Evolutionary conservation across 2,888 invertebrate genomes (phyloP), one percentile per base, ranked within the genome.

Genomic region (Ferrisia virgata): DNA sequence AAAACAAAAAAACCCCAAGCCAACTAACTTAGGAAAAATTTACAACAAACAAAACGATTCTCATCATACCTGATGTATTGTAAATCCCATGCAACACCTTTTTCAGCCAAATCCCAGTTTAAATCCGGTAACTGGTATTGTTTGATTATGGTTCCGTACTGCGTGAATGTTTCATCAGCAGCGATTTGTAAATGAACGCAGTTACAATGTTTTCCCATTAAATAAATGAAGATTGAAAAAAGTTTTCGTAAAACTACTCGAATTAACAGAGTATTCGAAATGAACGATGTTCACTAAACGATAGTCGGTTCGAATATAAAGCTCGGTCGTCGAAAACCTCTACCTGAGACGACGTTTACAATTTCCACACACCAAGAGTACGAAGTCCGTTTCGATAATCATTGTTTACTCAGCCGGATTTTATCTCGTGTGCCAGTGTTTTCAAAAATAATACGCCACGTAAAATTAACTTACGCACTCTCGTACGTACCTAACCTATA

Each of bases 61-160:
- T n/a, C 72, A 33, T n/a, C 72, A 33, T 33, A 72, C 72, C 72
- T 72, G 72, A 72, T 72, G n/a, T 33, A 72, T 1, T 72, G 33
- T 6, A 72, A 2, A 72, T 72, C 72, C 72, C 72, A 72, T 33
- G 72, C 33, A 18, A 72, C 31, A 9, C 72, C 72, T 72, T 72
- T 72, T 72, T 72, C 72, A n/a, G 72, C 72, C 31, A 72, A 8
- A 72, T 72, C 72, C 33, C 36, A 72, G 33, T 72, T 72, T 33
- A 72, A 33, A 72, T 72, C 72, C 33, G 72, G 72, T 72, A 72
- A n/a, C 72, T 72, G 72, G 72, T 72, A 72, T 72, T 72, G 72
- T 33, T 72, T 72, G 33, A 72, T 72, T 72, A 72, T 72, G 33
- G 72, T 72, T 33, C 72, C 72, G 72, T 72, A 72, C 72, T 72